phyloP scores from a whole-genome alignment of 53 echinoderm and acorn worm species.

The Paelopatides confundens region DNA sequence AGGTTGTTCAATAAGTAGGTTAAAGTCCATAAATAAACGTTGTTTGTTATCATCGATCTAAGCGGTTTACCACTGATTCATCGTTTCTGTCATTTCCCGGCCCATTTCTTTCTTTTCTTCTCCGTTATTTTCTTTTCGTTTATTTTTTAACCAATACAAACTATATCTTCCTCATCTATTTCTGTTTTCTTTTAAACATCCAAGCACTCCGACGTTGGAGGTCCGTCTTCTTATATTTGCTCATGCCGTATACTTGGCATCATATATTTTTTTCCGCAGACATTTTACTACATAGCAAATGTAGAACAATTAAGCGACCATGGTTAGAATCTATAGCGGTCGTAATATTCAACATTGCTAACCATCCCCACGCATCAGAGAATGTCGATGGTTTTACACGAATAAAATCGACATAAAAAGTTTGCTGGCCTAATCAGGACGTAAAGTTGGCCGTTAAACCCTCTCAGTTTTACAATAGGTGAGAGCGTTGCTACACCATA shows the following conservation, averaged over 20 bases:
- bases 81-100: not conserved
- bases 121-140: not conserved
- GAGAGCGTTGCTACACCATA: conserved; percentile 34
- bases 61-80: not conserved
- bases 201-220: conserved; percentile 27
- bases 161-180: not conserved
- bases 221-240: not conserved
- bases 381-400: conserved; percentile 21
- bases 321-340: not conserved
- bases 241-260: not conserved
- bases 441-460: conserved; percentile 46
- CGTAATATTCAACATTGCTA: conserved; percentile 10
- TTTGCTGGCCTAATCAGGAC: conserved; percentile 38
- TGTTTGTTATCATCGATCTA: conserved; percentile 1
- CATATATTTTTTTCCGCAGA: not conserved
- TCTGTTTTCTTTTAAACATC: not conserved
- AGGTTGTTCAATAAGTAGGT: not conserved
- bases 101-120: not conserved
- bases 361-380: not conserved
- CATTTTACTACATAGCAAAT: conserved; percentile 18
- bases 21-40: not conserved
- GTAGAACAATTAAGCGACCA: conserved; percentile 13
- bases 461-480: conserved; percentile 46
- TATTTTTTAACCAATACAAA: not conserved
- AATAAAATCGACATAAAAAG: conserved; percentile 42